phyloP scores from a whole-genome alignment of 2,888 invertebrate species.

The Melanostoma mellinum region DNA sequence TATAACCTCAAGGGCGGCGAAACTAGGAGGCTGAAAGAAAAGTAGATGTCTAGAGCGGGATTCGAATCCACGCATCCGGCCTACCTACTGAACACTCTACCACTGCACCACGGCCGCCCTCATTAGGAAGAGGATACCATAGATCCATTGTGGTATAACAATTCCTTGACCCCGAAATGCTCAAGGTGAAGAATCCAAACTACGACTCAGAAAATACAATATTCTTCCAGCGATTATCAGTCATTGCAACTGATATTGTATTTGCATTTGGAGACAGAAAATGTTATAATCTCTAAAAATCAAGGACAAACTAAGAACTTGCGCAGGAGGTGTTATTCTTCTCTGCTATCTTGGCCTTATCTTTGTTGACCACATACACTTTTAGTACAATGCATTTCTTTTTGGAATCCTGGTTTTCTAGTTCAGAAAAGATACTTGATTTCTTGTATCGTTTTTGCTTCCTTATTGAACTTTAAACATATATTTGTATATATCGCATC shows the following conservation, averaged over 20 bases:
- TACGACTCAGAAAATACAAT: constrained; percentile 91
- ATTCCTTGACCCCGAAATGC: constrained; percentile 92
- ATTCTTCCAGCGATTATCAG: constrained; percentile 94
- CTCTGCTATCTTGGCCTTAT: constrained; percentile 93
- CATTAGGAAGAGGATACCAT: no score
- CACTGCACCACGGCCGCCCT: no score
- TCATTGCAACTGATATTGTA: constrained; percentile 92
- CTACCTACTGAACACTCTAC: no score
- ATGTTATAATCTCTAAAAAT: constrained; percentile 85
- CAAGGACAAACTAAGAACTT: constrained; percentile 78
- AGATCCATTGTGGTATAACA: constrained; percentile 83
- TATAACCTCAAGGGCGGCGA: no score
- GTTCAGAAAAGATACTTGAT: constrained; percentile 86
- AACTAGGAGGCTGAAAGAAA: no score
- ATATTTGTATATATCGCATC: constrained; percentile 98
- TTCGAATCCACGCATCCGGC: no score
- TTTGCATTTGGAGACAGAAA: constrained; percentile 90
- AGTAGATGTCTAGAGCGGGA: no score
- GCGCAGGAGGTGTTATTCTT: constrained; percentile 84
- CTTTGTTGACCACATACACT: constrained; percentile 98
- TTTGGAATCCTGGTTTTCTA: constrained; percentile 90
- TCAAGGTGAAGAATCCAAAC: constrained; percentile 89
- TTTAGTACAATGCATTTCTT: constrained; percentile 99
- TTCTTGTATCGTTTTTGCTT: constrained; percentile 91
- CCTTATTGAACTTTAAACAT: constrained; percentile 97